Conservation (phyloP, 2,888 invertebrate species). For the Eristalis arbustorum region DNA sequence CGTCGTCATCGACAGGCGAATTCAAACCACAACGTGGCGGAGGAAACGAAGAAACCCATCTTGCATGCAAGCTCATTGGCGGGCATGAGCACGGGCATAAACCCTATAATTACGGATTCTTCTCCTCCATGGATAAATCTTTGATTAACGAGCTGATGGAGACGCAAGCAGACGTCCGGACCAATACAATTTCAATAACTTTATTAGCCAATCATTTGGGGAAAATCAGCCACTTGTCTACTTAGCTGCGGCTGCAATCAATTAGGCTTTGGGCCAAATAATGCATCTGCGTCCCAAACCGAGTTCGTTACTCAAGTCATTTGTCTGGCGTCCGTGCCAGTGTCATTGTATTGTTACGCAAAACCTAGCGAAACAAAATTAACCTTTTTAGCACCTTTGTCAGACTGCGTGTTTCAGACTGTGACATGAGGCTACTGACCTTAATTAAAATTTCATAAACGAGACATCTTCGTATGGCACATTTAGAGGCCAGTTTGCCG, state of each 20-base stretch:
- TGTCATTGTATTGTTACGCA: constrained; percentile 1
- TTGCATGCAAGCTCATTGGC: constrained; percentile 33
- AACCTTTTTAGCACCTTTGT: constrained; percentile 14
- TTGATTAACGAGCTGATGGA: constrained; percentile 47
- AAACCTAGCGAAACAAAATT: constrained; percentile 24
- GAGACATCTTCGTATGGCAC: constrained; percentile 14
- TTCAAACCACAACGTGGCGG: background rate
- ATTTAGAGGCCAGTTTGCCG: constrained; percentile 10
- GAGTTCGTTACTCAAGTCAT: constrained; percentile 32
- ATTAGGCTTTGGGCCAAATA: background rate
- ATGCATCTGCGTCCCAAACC: background rate
- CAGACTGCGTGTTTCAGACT: background rate
- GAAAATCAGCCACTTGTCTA: constrained; percentile 18
- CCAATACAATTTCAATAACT: constrained; percentile 31
- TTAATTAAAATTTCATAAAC: constrained; percentile 55
- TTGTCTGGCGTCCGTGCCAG: constrained; percentile 8
- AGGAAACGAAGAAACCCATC: constrained; percentile 34
- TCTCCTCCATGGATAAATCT: constrained; percentile 40
- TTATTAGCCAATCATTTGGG: constrained; percentile 26
- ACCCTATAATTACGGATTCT: constrained; percentile 56
- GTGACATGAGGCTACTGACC: constrained; percentile 46
- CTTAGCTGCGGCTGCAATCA: background rate
- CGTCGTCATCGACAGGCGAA: background rate
- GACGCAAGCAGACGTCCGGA: background rate
- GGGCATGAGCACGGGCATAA: background rate